Base-by-base conservation (phyloP, 2,888 invertebrate genomes). In the Cheiracanthium punctorium region DNA sequence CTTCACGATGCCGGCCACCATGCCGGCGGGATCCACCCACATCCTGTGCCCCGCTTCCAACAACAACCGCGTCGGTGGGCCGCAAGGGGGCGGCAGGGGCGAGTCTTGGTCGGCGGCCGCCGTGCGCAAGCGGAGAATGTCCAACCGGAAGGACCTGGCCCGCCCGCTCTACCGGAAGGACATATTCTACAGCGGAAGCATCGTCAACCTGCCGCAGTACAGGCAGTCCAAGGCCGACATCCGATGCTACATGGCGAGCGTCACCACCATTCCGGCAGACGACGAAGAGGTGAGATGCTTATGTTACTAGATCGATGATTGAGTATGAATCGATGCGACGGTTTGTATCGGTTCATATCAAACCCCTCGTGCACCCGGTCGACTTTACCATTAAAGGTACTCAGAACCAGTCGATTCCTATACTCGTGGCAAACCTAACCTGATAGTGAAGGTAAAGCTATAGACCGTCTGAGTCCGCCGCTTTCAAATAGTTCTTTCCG, bases 111-210 rank as follows among this genome's bases (percentile, higher is more conserved):
- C 88, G 14, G 77, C 64, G 8, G 82, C 73, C 2, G 28, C 72
- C 10, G 37, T 41, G 33, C 73, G 64, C n/a, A 67, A 80, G 48
- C 48, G 87, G 0, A 70, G 80, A 8, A 24, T 64, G n/a, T 79
- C 80, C 41, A 86, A 73, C 58, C 30, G 86, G 12, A 93, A 94
- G 67, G 93, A 94, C 89, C 96, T 96, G 93, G 95, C 96, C 12
- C 94, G 97, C 20, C 98, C 98, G 1, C 92, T 98, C 94, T 94
- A 95, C 90, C 94, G 96, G 77, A 96, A 96, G 76, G 98, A 98
- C 91, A 95, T 97, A 12, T 95, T 98, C 90, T 98, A 97, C 91
- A 95, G 96, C 91, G 97, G 97, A 89, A 96, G 94, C 90, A 92
- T 95, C 24, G 92, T 93, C 82, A 94, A 93, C 90, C 92, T 94